These are phyloP conservation scores for Meleagris gallopavo DNA, from an alignment of 2,113 vertebrate species.

Conservation along the genomic window DNA sequence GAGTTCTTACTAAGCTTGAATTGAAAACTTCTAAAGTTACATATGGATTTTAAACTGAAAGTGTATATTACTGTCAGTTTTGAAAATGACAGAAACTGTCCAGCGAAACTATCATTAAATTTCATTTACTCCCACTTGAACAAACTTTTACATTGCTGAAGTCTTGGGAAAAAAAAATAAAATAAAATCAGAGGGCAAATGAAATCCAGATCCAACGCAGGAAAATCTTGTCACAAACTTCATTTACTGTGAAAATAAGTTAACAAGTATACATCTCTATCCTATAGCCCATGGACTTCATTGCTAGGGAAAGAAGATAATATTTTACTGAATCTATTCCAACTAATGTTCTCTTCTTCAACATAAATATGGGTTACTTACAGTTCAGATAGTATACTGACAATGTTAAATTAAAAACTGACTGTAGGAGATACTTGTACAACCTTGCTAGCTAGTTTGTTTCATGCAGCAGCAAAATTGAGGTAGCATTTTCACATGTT, in stretches of 20 bases:
- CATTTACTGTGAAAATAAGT: not conserved
- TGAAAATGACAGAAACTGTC: not conserved
- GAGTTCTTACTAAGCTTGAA: not conserved
- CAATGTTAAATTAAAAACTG: not conserved
- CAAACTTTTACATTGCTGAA: not conserved
- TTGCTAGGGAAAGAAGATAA: not conserved
- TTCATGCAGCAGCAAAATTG: not conserved
- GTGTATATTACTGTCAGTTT: not conserved
- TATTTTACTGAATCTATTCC: not conserved
- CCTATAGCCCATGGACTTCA: not conserved
- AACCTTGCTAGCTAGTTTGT: not conserved
- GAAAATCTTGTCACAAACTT: slow-evolving; percentile 3
- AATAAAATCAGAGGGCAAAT: not conserved
- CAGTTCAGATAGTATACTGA: not conserved
- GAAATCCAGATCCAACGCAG: not conserved
- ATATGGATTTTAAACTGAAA: not conserved
- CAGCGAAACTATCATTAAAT: not conserved
- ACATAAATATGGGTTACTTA: not conserved
- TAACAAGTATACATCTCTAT: not conserved
- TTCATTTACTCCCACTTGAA: not conserved
- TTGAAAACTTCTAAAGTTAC: not conserved
- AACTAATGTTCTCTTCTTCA: not conserved
- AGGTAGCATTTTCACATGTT: not conserved
- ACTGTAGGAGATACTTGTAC: not conserved
- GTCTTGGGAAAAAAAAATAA: not conserved